Evolutionary conservation across 2,888 invertebrate species (phyloP), one percentile per base, ranked within the genome.

Genomic region (Melinaea marsaeus): DNA sequence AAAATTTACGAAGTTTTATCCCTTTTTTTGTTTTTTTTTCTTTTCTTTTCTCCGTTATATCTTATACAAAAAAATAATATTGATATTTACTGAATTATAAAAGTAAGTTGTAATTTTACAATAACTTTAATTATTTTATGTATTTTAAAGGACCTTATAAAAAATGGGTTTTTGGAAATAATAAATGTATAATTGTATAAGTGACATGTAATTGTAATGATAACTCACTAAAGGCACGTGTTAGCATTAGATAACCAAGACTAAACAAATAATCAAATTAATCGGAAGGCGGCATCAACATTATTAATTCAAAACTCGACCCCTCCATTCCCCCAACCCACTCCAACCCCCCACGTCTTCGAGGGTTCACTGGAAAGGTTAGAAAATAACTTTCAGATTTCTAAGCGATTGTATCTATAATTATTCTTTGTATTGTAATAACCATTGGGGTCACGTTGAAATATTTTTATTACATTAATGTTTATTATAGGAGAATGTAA

Each of bases 301-400:
- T 91, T 91, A 91, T 89, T 91, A 88, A 90, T 90, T 88, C 89
- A 90, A 84, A 86, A 79, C 83, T 78, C 79, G 74, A 79, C 75
- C 76, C 75, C 75, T 75, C 76, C 72, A 74, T 70, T 68, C 67
- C 72, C 71, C 72, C 70, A 69, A 72, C 76, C 72, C 74, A 72
- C 75, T 66, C 71, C 64, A 48, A 69, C 69, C 64, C 66, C 66
- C 73, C 73, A 76, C 79, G 79, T 79, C 79, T 73, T 72, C 79
- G 85, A 84, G 79, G 80, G 81, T 78, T 73, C 71, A 65, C 75
- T 71, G 65, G 72, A 75, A 75, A 75, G 74, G 74, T 75, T 75
- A 71, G 72, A 67, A 71, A 73, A 67, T 65, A 65, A 68, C 68
- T 65, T 66, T 63, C 63, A 63, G 56, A 63, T 58, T 60, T 32